phyloP scores from a whole-genome alignment of 2,888 invertebrate genomes.

The Aelia acuminata region DNA sequence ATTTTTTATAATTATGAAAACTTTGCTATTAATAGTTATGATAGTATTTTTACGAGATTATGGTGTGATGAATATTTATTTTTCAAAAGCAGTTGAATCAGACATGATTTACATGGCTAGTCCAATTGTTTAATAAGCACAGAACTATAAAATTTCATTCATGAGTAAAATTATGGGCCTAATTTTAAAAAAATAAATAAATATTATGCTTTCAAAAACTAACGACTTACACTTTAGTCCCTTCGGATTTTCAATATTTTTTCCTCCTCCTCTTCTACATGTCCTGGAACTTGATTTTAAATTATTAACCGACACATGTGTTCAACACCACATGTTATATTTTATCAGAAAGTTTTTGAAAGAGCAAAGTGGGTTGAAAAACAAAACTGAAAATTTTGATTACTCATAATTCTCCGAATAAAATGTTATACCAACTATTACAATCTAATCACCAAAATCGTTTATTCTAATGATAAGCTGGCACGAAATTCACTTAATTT shows the following conservation, averaged over 20 bases:
- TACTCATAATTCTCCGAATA: too few relatives aligned
- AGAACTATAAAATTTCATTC: background rate
- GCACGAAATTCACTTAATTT: too few relatives aligned
- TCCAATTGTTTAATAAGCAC: background rate
- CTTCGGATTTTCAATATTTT: constrained; percentile 44
- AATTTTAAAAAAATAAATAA: background rate
- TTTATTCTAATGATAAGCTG: background rate
- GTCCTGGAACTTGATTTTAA: constrained; percentile 26
- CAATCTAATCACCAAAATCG: background rate
- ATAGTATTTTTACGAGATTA: too few relatives aligned
- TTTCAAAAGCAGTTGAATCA: too few relatives aligned
- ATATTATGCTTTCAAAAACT: background rate
- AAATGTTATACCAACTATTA: background rate
- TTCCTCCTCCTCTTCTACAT: constrained; percentile 30
- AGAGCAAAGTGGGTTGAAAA: background rate
- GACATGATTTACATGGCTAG: too few relatives aligned
- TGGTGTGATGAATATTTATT: too few relatives aligned
- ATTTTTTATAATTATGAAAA: too few relatives aligned
- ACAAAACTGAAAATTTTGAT: background rate
- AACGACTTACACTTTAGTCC: constrained; percentile 8
- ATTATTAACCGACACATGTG: background rate
- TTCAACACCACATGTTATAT: constrained; percentile 41
- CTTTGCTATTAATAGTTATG: too few relatives aligned
- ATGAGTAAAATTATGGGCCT: background rate
- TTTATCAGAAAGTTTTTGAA: background rate